A percentile compares a stretch with the other conserved stretches of the same genome.
Conservation (phyloP, 2,797 vertebrate species). For the Columba guinea region DNA sequence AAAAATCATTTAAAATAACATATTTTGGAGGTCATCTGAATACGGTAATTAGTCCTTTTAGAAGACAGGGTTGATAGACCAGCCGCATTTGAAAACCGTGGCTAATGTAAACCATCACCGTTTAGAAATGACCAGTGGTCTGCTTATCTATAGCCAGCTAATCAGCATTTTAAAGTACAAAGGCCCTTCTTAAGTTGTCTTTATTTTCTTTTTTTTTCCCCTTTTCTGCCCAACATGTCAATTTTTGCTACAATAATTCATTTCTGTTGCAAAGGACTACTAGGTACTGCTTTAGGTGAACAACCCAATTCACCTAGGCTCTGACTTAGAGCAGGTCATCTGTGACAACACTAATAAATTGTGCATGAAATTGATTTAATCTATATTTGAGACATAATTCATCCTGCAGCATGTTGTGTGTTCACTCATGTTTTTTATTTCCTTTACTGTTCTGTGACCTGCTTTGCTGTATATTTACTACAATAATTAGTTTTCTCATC, state of each 20-base stretch:
- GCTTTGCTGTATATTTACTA: not conserved
- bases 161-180: not conserved
- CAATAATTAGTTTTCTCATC: conserved; percentile 29
- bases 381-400: conserved; percentile 62
- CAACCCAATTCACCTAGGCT: conserved; percentile 61
- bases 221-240: not conserved
- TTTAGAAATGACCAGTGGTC: not conserved
- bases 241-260: not conserved
- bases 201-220: not conserved
- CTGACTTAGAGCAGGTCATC: conserved; percentile 48
- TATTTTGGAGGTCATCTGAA: not conserved
- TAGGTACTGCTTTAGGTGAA: conserved; percentile 38
- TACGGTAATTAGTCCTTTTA: not conserved
- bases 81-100: not conserved
- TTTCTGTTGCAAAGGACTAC: not conserved
- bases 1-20: not conserved
- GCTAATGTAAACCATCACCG: not conserved
- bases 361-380: conserved; percentile 73
- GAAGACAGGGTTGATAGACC: not conserved
- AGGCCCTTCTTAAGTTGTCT: not conserved
- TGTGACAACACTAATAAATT: conserved; percentile 60
- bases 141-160: not conserved
- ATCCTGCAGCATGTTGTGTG: conserved; percentile 5
- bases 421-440: conserved; percentile 44
- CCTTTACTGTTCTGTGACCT: conserved; percentile 6